Percentiles rank a stretch among this genome's conserved stretches.
Evolutionary conservation across 2,113 vertebrate genomes (phyloP).

Genomic region (Poecilia latipinna): DNA sequence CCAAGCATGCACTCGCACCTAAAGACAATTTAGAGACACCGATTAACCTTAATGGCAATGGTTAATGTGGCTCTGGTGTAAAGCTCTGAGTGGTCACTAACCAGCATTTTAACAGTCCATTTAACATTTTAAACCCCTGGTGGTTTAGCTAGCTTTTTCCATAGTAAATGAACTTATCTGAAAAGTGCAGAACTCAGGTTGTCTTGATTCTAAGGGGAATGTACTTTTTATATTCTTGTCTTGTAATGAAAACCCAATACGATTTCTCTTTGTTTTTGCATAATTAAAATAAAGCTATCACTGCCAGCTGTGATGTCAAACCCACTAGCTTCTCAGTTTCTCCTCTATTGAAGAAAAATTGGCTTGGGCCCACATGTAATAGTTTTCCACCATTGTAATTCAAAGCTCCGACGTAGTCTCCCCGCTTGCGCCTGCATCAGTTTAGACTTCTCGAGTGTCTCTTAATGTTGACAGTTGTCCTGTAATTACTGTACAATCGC

Average conservation of each 20-base stretch:
- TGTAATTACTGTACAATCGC: constrained; percentile 71
- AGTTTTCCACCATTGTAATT: constrained; percentile 9
- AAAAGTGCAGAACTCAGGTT: too few relatives aligned
- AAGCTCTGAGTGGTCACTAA: too few relatives aligned
- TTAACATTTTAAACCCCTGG: too few relatives aligned
- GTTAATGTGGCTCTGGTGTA: too few relatives aligned
- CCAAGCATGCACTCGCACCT: too few relatives aligned
- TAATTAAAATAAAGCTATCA: constrained; percentile 13
- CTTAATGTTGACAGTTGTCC: constrained; percentile 53
- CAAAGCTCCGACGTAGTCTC: neutral
- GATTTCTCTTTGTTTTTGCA: neutral
- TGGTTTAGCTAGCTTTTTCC: too few relatives aligned
- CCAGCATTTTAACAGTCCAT: too few relatives aligned
- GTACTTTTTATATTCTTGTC: constrained; percentile 42
- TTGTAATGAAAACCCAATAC: constrained; percentile 16
- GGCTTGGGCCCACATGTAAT: neutral
- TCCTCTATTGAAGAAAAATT: neutral
- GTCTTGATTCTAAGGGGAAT: too few relatives aligned
- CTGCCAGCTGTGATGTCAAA: neutral
- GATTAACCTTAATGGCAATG: too few relatives aligned
- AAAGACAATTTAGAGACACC: too few relatives aligned
- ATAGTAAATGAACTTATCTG: too few relatives aligned
- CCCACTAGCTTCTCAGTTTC: neutral
- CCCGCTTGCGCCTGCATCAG: constrained; percentile 23
- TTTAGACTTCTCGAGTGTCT: constrained; percentile 52